Evolutionary conservation across 2,113 vertebrate genomes (phyloP).

Genomic region (Paramisgurnus dabryanus): DNA sequence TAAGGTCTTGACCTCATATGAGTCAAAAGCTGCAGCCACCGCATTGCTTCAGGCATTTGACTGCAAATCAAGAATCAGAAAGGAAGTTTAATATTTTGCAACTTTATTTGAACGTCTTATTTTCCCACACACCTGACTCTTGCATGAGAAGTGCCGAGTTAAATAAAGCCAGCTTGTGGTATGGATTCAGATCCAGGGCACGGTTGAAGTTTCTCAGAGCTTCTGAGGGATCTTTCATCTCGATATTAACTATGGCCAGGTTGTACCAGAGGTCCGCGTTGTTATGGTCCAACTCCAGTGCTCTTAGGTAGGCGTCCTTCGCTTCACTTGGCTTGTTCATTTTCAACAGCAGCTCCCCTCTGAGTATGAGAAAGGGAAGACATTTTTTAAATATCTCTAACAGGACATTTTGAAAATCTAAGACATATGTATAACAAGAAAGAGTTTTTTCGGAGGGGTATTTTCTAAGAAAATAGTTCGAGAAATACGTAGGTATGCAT

Average conservation of each 20-base stretch:
- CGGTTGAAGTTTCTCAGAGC: conserved; percentile 93
- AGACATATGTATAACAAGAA: conserved; percentile 28
- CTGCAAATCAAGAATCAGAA: not conserved
- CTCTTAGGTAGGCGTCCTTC: conserved; percentile 90
- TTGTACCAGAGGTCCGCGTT: conserved; percentile 99
- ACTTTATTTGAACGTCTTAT: not conserved
- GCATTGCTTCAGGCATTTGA: too few species aligned
- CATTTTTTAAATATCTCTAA: conserved; percentile 26
- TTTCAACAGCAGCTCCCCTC: conserved; percentile 94
- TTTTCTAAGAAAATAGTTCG: conserved; percentile 27
- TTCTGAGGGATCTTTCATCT: conserved; percentile 93
- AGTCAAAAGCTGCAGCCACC: not conserved
- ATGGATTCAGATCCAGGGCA: conserved; percentile 88
- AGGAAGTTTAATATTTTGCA: not conserved
- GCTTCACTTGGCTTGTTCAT: conserved; percentile 97
- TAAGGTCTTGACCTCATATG: conserved; percentile 3
- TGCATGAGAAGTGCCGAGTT: conserved; percentile 98
- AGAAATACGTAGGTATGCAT: not conserved
- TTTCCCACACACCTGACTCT: conserved; percentile 87
- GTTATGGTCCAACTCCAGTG: conserved; percentile 87
- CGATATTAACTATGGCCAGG: conserved; percentile 95
- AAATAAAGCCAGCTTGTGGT: conserved; percentile 91
- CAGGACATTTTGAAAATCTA: conserved; percentile 22
- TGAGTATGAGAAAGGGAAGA: conserved; percentile 64
- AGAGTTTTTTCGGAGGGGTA: conserved; percentile 8